Evolutionary conservation across 2,797 vertebrate species (phyloP), one percentile per base, ranked within the genome.

Genomic region (Squalus acanthias): DNA sequence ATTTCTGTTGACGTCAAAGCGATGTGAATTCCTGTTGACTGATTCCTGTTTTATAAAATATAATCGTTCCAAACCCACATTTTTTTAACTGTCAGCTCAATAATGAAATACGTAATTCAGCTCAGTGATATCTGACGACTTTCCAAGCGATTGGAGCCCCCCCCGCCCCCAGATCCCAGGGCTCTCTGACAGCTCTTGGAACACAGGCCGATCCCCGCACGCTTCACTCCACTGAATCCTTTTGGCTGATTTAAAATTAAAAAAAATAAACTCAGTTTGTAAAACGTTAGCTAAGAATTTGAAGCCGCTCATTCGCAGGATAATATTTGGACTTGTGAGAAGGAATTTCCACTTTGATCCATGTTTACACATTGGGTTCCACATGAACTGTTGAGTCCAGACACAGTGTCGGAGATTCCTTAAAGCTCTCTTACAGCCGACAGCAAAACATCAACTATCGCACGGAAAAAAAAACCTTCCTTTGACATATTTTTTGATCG

Each of bases 261-360:
- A 72, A 95, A 67, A 65, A 95, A 95, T 95, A 95, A 95, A 70
- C 94, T 72, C 24, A 29, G 46, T 95, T 95, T 29, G 69, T 95
- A 29, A 95, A 74, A 46, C 46, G 39, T 72, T 72, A 15, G 94
- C 69, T 29, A 26, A 72, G 94, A 72, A 95, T 95, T 53, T 95
- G 67, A 53, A 95, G 93, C 69, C 87, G 53, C 10, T 57, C 39
- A 26, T 57, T 82, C 69, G 65, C 39, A 29, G 94, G 70, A 50
- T 50, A 95, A 72, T 95, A 95, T 70, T 95, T 95, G 94, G 94
- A 53, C 26, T 53, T 7, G 50, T n/a, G 39, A 72, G 24, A 70
- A 70, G 46, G 46, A 95, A 95, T 50, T 46, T 57, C 46, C 46
- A 29, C 57, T 95, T 70, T 95, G 65, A 95, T 95, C 94, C 24